Evolutionary conservation across 2,113 vertebrate genomes (phyloP).

Genomic region (Poeciliopsis turrubarensis): DNA sequence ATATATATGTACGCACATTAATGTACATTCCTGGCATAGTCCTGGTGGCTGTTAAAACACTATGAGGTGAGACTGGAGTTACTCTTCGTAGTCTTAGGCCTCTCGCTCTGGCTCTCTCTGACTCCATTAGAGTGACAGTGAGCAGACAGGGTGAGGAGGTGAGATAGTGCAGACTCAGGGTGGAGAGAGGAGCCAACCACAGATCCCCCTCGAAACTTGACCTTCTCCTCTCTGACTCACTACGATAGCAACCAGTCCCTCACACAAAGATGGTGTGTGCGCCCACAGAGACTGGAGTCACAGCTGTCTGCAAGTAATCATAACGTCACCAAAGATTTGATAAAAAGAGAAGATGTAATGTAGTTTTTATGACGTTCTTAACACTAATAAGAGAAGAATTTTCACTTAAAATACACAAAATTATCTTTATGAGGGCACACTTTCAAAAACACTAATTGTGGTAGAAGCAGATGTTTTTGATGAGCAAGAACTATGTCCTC

Average conservation of each 20-base stretch:
- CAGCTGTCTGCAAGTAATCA: not conserved
- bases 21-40: constrained; percentile 80
- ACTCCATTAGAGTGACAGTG: constrained; percentile 83
- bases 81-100: constrained; percentile 59
- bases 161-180: constrained; percentile 75
- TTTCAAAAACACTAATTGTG: too few species aligned
- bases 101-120: constrained; percentile 51
- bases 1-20: constrained; percentile 73
- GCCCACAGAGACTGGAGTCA: constrained; percentile 19
- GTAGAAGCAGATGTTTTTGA: too few species aligned
- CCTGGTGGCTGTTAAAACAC: constrained; percentile 72
- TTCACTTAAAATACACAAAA: not conserved
- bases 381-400: not conserved
- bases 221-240: constrained; percentile 64
- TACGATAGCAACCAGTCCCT: constrained; percentile 38
- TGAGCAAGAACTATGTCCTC: too few species aligned
- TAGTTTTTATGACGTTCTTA: not conserved
- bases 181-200: constrained; percentile 57
- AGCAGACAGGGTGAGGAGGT: constrained; percentile 80
- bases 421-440: too few species aligned
- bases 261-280: constrained; percentile 3
- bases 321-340: not conserved
- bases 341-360: not conserved
- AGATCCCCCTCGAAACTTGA: constrained; percentile 65
- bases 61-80: constrained; percentile 75